Evolutionary conservation across 2,113 vertebrate genomes (phyloP).

Genomic region (Lampris megalopsis): DNA sequence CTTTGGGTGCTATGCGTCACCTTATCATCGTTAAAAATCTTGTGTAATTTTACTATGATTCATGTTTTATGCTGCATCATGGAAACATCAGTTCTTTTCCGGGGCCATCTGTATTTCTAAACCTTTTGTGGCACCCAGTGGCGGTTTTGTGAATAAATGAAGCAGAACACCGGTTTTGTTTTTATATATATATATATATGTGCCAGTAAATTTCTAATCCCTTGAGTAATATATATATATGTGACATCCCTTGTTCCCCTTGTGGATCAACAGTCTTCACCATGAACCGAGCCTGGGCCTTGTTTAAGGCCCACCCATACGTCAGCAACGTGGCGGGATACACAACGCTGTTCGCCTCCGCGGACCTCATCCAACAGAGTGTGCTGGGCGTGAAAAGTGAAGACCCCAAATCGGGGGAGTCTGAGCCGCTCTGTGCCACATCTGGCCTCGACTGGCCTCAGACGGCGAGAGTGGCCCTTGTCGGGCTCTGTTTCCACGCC

Average conservation of each 20-base stretch:
- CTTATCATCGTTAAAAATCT: neutral
- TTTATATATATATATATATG: too few relatives aligned
- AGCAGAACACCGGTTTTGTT: too few relatives aligned
- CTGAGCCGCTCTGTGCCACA: neutral
- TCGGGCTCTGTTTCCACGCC: slow-evolving; percentile 85
- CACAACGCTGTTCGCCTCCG: slow-evolving; percentile 82
- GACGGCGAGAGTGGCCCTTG: slow-evolving; percentile 79
- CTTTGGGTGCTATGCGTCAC: too few relatives aligned
- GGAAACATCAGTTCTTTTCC: neutral
- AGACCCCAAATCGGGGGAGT: slow-evolving; percentile 20
- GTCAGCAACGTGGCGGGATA: slow-evolving; percentile 82
- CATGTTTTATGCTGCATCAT: neutral
- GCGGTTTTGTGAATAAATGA: neutral
- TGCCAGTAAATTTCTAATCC: too few relatives aligned
- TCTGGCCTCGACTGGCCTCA: slow-evolving; percentile 74
- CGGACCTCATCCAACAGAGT: slow-evolving; percentile 85
- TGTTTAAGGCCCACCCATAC: slow-evolving; percentile 81
- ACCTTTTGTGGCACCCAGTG: neutral
- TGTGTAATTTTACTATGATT: neutral
- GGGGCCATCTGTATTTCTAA: too few relatives aligned
- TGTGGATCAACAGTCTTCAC: slow-evolving; percentile 35
- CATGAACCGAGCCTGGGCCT: slow-evolving; percentile 76
- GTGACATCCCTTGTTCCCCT: neutral
- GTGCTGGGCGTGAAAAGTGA: slow-evolving; percentile 55
- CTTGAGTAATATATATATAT: too few relatives aligned